A percentile compares a stretch with the other conserved stretches of the same genome.
These are phyloP conservation scores for Atrina japonica DNA, from an alignment of 2,888 invertebrate genomes.

Conservation along the genomic window DNA sequence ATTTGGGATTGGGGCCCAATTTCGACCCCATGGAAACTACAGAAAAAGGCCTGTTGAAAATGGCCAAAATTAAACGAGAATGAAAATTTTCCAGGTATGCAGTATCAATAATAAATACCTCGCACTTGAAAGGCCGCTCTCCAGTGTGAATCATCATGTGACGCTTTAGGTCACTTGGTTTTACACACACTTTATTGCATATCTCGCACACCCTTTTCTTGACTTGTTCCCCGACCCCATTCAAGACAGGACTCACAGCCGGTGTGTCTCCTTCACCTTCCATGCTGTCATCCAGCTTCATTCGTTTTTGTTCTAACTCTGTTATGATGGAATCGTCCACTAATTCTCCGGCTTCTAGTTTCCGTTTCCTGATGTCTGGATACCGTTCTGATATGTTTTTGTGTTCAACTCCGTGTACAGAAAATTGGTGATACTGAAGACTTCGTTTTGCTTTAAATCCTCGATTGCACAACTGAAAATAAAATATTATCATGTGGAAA, in stretches of 20 bases:
- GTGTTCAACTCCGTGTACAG: constrained; percentile 48
- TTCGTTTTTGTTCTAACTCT: constrained; percentile 35
- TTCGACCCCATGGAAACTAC: too few species aligned
- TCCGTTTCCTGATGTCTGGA: constrained; percentile 48
- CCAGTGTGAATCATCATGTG: constrained; percentile 78
- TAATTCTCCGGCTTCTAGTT: constrained; percentile 33
- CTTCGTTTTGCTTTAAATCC: constrained; percentile 77
- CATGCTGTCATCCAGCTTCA: constrained; percentile 8
- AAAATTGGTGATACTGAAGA: constrained; percentile 67
- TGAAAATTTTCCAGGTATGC: too few species aligned
- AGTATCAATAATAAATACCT: too few species aligned
- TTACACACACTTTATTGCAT: constrained; percentile 74
- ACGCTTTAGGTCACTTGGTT: constrained; percentile 76
- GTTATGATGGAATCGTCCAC: constrained; percentile 21
- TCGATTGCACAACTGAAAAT: constrained; percentile 41
- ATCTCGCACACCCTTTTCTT: constrained; percentile 59
- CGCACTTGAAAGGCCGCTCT: constrained; percentile 74
- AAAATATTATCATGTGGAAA: not conserved
- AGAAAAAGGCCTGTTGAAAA: too few species aligned
- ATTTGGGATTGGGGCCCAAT: too few species aligned
- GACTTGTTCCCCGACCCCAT: constrained; percentile 12
- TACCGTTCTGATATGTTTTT: constrained; percentile 52
- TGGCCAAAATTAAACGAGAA: too few species aligned
- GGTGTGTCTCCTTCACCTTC: not conserved
- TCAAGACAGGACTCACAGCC: constrained; percentile 7